phyloP scores from a whole-genome alignment of 2,113 vertebrate species.

The Halcyon malimbica region DNA sequence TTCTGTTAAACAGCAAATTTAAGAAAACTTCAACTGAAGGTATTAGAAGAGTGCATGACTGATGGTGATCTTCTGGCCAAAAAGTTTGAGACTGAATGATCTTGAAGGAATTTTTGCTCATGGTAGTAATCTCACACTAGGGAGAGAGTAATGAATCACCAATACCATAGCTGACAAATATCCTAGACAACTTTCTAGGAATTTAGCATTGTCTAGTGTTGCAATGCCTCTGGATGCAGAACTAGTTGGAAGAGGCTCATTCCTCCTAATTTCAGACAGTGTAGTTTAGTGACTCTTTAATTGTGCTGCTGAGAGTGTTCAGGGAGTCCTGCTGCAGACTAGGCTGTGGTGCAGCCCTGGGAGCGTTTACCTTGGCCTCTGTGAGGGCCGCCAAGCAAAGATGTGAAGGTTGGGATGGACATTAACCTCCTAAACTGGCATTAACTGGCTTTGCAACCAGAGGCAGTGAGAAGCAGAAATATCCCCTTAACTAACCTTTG shows the following conservation, averaged over 20 bases:
- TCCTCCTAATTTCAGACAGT: background rate
- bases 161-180: background rate
- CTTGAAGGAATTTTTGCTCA: background rate
- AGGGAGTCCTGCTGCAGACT: fast-evolving
- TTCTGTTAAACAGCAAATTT: background rate
- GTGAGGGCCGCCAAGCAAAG: background rate
- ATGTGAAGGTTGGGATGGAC: background rate
- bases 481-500: constrained; percentile 30
- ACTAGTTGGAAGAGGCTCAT: background rate
- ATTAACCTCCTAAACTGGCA: background rate
- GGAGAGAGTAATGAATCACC: background rate
- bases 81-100: background rate
- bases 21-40: background rate
- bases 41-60: background rate
- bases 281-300: fast-evolving
- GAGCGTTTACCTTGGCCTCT: background rate
- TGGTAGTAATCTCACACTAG: background rate
- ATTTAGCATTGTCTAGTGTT: background rate
- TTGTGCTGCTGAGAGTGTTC: background rate
- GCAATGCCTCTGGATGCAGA: background rate
- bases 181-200: background rate
- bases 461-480: constrained; percentile 4
- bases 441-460: background rate
- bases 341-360: background rate
- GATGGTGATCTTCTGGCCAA: background rate